Base-by-base conservation (phyloP, 2,888 invertebrate species). In the Pheosia tremula region DNA sequence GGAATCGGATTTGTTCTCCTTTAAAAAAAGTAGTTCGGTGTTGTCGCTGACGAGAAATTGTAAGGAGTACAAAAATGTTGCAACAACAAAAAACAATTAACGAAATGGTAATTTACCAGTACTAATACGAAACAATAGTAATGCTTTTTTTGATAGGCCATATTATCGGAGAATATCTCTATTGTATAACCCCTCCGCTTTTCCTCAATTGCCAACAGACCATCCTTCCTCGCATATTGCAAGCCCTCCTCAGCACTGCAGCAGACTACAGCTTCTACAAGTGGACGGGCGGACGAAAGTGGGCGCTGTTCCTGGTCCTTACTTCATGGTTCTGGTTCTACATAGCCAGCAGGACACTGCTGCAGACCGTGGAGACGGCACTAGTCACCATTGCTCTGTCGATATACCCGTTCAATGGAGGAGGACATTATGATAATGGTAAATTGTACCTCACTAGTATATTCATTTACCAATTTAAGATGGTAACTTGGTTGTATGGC, bases 281-380 rank as follows among this genome's bases (percentile, higher is more conserved):
- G 68, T 97, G 97, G 97, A 95, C 95, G 0, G 95, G 95, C 0
- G 92, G 91, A n/a, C 95, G 95, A 59, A 96, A 96, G 86, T 97
- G 97, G 97, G 96, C 97, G 0, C 82, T 97, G 7, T 96, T 97
- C 74, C 93, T 96, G 61, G 95, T 97, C 58, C 89, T 96, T 0
- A 95, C 96, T 0, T 96, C 97, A 54, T 99, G 98, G 97, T 99
- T 98, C 88, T 97, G 97, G 95, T 97, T 98, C 84, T 99, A 98
- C 85, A 97, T 97, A 10, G 96, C 96, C 0, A 96, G 98, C 0
- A 95, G 99, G 58, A 99, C 99, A 0, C 84, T 99, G 57, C 95
- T 97, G 47, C 99, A 99, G 84, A 97, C 97, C 0, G 88, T 97
- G 69, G 99, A 99, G 91, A 96, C 97, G 43, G 95, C 96, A 0